Conservation (phyloP, 2,113 vertebrate genomes). For the Triplophysa dalaica region DNA sequence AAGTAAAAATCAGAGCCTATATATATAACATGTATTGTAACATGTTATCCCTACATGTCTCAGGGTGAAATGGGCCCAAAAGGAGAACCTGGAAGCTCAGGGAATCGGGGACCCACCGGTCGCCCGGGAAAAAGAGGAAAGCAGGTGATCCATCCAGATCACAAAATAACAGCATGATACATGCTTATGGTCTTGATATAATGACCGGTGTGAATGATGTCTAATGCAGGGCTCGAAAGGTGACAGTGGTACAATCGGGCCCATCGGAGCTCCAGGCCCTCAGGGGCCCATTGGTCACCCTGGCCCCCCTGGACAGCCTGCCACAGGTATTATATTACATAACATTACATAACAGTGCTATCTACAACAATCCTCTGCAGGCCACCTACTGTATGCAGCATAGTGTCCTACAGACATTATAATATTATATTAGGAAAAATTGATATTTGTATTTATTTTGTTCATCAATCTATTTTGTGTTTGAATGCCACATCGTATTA, state of each 20-base stretch:
- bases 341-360: neutral
- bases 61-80: constrained; percentile 99
- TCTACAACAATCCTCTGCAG: neutral
- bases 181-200: neutral
- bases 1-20: too few relatives aligned
- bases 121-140: constrained; percentile 96
- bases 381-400: neutral
- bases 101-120: constrained; percentile 92
- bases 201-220: neutral
- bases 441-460: too few relatives aligned
- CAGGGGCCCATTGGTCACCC: constrained; percentile 86
- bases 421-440: too few relatives aligned
- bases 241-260: constrained; percentile 77
- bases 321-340: constrained; percentile 78
- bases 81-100: constrained; percentile 87
- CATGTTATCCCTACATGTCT: neutral
- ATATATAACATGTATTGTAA: neutral
- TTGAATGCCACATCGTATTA: neutral
- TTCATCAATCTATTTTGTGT: too few relatives aligned
- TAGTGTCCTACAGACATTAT: too few relatives aligned
- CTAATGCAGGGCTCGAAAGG: constrained; percentile 86
- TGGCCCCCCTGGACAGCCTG: constrained; percentile 83
- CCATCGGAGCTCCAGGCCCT: constrained; percentile 86
- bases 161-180: neutral
- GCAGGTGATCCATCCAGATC: constrained; percentile 74